Evolutionary conservation across 1,140 invertebrate species (phyloP).

Genomic region (Paralvinella palmiformis): DNA sequence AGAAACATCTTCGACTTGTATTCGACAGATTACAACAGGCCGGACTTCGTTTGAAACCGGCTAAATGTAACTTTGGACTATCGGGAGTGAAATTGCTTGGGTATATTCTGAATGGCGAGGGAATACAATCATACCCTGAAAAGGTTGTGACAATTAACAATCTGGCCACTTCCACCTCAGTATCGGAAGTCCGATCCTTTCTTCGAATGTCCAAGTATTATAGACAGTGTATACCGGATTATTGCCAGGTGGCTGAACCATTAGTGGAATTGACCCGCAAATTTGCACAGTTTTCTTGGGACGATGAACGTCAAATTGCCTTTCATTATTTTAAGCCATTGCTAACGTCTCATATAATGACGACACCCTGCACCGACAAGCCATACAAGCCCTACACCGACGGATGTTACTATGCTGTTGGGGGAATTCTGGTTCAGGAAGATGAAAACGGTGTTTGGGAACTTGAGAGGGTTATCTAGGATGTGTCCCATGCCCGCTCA

Average conservation of each 20-base stretch:
- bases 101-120: not conserved
- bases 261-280: too few relatives aligned
- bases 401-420: not conserved
- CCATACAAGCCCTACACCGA: not conserved
- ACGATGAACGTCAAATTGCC: too few relatives aligned
- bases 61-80: not conserved
- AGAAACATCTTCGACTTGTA: not conserved
- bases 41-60: not conserved
- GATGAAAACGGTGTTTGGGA: not conserved
- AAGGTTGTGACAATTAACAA: not conserved
- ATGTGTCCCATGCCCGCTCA: slow-evolving; percentile 22
- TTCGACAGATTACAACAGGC: not conserved
- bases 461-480: slow-evolving; percentile 23
- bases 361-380: not conserved
- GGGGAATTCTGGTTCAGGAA: not conserved
- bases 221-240: not conserved
- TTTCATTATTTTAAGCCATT: too few relatives aligned
- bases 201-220: not conserved
- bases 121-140: not conserved
- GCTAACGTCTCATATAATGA: not conserved
- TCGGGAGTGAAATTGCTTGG: not conserved
- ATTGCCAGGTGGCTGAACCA: too few relatives aligned
- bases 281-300: too few relatives aligned
- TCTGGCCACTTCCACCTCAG: not conserved
- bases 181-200: not conserved